Evolutionary conservation across 2,113 vertebrate species (phyloP).

Genomic region (Notothenia coriiceps): DNA sequence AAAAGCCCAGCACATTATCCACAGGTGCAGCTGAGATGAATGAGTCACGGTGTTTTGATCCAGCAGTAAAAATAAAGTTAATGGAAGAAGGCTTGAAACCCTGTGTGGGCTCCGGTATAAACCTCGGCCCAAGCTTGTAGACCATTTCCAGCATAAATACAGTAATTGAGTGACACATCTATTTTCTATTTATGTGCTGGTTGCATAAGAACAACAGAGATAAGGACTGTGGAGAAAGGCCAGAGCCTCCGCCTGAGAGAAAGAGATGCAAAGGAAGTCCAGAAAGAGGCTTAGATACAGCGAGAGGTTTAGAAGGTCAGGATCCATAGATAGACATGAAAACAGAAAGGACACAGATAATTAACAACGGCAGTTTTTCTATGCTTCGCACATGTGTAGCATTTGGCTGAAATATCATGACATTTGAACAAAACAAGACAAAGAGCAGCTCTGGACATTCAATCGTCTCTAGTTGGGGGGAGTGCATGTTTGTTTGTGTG

Average conservation of each 20-base stretch:
- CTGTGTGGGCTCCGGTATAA: constrained; percentile 55
- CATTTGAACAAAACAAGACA: constrained; percentile 44
- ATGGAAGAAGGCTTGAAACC: constrained; percentile 58
- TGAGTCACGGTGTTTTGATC: constrained; percentile 68
- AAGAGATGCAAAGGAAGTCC: constrained; percentile 21
- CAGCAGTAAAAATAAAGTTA: constrained; percentile 55
- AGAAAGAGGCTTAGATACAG: background rate
- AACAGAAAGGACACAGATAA: constrained; percentile 13
- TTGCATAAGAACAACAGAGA: constrained; percentile 62
- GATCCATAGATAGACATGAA: constrained; percentile 4
- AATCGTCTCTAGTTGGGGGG: too few species aligned
- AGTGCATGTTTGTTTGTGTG: background rate
- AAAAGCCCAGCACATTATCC: constrained; percentile 23
- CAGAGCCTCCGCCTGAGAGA: constrained; percentile 24
- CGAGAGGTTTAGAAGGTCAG: background rate
- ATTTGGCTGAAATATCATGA: constrained; percentile 48
- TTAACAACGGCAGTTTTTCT: constrained; percentile 28
- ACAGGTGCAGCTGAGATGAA: constrained; percentile 48
- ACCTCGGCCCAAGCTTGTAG: constrained; percentile 39
- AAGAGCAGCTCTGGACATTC: constrained; percentile 22
- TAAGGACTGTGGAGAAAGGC: constrained; percentile 18
- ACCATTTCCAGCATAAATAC: constrained; percentile 66
- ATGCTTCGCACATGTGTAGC: constrained; percentile 11
- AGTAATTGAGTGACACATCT: constrained; percentile 71
- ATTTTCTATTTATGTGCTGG: constrained; percentile 69